These are phyloP conservation scores for Nemotelus nigrinus DNA, from an alignment of 2,888 invertebrate genomes.

Conservation along the genomic window DNA sequence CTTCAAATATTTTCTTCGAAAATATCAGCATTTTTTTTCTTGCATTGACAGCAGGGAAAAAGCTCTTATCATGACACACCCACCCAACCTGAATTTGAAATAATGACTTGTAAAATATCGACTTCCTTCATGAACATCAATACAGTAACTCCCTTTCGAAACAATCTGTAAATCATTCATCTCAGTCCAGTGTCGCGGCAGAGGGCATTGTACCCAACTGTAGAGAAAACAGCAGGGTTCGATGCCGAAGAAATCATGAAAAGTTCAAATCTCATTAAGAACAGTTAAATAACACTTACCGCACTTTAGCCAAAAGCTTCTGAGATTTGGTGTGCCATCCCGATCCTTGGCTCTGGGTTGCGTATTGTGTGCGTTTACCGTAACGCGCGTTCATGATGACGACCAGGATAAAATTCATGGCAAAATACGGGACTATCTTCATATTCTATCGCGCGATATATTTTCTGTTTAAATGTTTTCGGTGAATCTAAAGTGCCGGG, in stretches of 20 bases:
- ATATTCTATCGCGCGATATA: conserved; percentile 19
- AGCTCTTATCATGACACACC: too few species aligned
- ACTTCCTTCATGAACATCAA: too few species aligned
- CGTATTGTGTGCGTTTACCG: background rate
- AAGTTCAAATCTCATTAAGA: conserved; percentile 40
- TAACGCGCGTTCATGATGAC: background rate
- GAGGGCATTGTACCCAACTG: too few species aligned
- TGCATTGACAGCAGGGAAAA: too few species aligned
- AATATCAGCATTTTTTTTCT: too few species aligned
- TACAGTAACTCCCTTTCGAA: too few species aligned
- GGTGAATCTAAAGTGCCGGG: conserved; percentile 1
- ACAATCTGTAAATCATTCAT: too few species aligned
- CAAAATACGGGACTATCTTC: conserved; percentile 6
- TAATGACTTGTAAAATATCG: too few species aligned
- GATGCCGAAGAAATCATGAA: background rate
- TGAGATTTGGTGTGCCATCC: background rate
- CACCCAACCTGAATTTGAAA: too few species aligned
- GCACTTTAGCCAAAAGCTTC: conserved; percentile 25
- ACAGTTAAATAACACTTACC: conserved; percentile 39
- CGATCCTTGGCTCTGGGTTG: background rate
- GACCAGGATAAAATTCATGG: background rate
- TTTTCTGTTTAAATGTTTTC: conserved; percentile 9
- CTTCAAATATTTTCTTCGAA: too few species aligned
- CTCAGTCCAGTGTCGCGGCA: too few species aligned
- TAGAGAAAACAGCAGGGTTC: background rate